Base-by-base conservation (phyloP, 2,113 vertebrate genomes). In the Mesoclemmys tuberculata region DNA sequence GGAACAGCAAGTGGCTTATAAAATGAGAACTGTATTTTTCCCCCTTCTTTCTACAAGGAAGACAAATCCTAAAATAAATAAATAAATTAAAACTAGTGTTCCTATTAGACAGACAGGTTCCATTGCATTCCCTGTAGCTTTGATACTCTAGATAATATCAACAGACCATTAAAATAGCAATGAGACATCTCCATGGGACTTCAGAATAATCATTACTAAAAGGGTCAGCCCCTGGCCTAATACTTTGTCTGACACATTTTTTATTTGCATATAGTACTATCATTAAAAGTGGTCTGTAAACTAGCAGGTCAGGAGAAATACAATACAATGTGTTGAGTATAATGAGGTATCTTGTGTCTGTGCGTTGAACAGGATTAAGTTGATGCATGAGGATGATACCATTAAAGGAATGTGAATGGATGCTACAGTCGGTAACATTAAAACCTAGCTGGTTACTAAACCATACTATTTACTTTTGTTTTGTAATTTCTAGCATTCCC, bases 51-150 rank as follows among this genome's bases (percentile, higher is more conserved):
- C 44, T 64, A 68, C 55, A 22, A 38, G 64, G n/a, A 71, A 22
- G 35, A 71, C 21, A 71, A 71, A 38, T n/a, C 64, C 10, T n/a
- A n/a, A 58, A 27, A 56, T 46, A 46, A 46, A 58, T 41, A 75
- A n/a, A n/a, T n/a, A n/a, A n/a, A n/a, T n/a, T n/a, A n/a, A 52
- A 91, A 75, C 48, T 51, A 44, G 49, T 68, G 89, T 41, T 97
- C 85, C 84, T 96, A 51, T 96, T 94, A 94, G 46, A 68, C 16
- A 89, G 92, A 91, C 97, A 94, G 87, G 86, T 80, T 85, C 88
- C 84, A 85, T 95, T 0, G 5, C 27, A 0, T 92, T 89, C 85
- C 54, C 82, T 93, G 84, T 48, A 56, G 51, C 82, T 96, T 90
- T 93, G 92, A 95, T 95, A 82, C 85, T 84, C 93, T 31, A 54